Conservation (phyloP, 2,113 vertebrate genomes). For the Aphelocoma coerulescens region DNA sequence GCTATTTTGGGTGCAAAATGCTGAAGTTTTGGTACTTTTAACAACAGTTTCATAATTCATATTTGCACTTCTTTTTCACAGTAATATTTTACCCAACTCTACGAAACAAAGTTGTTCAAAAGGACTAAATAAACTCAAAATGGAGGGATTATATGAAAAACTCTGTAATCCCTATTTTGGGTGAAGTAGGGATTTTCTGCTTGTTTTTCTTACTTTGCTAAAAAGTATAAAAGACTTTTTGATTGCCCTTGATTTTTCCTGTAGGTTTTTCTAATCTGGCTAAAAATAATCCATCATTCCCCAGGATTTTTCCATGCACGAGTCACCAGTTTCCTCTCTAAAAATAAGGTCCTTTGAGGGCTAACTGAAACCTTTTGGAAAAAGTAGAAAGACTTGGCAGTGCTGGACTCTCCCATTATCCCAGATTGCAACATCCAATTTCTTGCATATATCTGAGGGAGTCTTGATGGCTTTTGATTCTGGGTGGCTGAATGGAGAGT, state of each 20-base stretch:
- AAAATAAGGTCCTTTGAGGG: not conserved
- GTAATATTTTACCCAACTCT: not conserved
- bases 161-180: not conserved
- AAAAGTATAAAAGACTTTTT: not conserved
- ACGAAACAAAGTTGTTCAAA: not conserved
- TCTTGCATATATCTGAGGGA: not conserved
- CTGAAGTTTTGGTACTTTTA: not conserved
- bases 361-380: not conserved
- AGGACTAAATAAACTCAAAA: not conserved
- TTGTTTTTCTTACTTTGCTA: not conserved
- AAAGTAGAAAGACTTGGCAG: not conserved
- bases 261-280: not conserved
- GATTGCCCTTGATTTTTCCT: not conserved
- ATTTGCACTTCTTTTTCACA: not conserved
- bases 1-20: not conserved
- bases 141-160: not conserved
- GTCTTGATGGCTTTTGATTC: not conserved
- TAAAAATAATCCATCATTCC: not conserved
- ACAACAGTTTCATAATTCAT: not conserved
- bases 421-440: not conserved
- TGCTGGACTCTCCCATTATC: not conserved
- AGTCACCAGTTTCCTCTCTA: not conserved
- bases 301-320: not conserved
- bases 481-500: not conserved
- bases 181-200: not conserved